phyloP scores from a whole-genome alignment of 1,140 invertebrate genomes.

The Drosophila micromelanica region DNA sequence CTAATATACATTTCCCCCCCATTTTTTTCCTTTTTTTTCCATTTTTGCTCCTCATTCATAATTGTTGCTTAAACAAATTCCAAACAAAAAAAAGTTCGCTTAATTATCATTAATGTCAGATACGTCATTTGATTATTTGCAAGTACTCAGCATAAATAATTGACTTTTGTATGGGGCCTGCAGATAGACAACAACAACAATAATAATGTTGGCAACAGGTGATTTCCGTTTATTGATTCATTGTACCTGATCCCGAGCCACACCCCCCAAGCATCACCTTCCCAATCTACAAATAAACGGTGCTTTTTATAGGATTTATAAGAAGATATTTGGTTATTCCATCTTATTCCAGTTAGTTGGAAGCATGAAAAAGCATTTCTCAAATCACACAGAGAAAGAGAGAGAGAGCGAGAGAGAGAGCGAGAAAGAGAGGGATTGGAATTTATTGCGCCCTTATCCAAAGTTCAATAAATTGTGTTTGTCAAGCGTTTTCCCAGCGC shows the following conservation, averaged over 20 bases:
- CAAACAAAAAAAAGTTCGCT: background rate
- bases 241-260: conserved; percentile 18
- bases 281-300: conserved; percentile 29
- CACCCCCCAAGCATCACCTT: background rate
- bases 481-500: conserved; percentile 31
- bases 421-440: background rate
- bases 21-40: no score
- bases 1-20: background rate
- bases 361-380: conserved; percentile 28
- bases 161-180: background rate
- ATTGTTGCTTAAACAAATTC: conserved; percentile 21
- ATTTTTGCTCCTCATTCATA: conserved; percentile 11
- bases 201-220: background rate
- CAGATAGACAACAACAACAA: background rate
- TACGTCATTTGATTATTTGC: conserved; percentile 11
- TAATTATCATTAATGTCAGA: conserved; percentile 15
- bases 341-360: conserved; percentile 12
- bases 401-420: no score
- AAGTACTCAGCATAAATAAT: conserved; percentile 32
- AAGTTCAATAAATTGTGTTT: conserved; percentile 18
- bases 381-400: no score
- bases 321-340: conserved; percentile 26
- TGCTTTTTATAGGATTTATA: conserved; percentile 18
- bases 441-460: background rate
- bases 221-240: conserved; percentile 24